These are phyloP conservation scores for Drosophila orena DNA, from an alignment of 1,140 invertebrate species.

Conservation along the genomic window DNA sequence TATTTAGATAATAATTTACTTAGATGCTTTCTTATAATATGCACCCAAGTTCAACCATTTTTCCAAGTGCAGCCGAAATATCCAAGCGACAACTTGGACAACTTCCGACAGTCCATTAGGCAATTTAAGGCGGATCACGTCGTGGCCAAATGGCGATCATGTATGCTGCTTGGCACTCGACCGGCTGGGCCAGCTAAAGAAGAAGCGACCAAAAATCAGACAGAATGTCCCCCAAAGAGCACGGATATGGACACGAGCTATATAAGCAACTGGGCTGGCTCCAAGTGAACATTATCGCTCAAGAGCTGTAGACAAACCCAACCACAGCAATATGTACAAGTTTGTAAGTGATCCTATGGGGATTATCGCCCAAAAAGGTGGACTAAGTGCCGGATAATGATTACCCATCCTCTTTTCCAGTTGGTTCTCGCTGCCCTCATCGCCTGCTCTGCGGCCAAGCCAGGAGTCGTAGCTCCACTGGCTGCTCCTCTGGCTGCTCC, in stretches of 20 bases:
- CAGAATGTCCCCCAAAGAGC: conserved; percentile 50
- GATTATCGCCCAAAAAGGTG: not conserved
- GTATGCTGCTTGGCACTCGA: conserved; percentile 44
- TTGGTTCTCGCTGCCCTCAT: conserved; percentile 68
- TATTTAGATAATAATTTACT: not conserved
- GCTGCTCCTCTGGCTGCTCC: conserved; percentile 64
- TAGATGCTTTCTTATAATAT: not conserved
- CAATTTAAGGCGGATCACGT: conserved; percentile 60
- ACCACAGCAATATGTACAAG: conserved; percentile 75
- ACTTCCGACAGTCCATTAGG: conserved; percentile 59
- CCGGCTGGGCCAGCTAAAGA: conserved; percentile 29
- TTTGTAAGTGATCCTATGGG: conserved; percentile 63
- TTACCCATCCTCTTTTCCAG: conserved; percentile 20
- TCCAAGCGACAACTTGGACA: conserved; percentile 7
- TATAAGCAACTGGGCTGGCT: conserved; percentile 52
- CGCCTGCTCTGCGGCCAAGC: conserved; percentile 68
- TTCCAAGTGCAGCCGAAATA: not conserved
- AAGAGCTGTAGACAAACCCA: conserved; percentile 50
- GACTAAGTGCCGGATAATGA: not conserved
- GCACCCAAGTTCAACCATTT: not conserved
- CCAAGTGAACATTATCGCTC: conserved; percentile 54
- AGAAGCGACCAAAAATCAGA: conserved; percentile 54
- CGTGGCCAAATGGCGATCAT: conserved; percentile 19
- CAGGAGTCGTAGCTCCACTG: conserved; percentile 67
- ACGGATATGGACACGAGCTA: conserved; percentile 54